phyloP scores from a whole-genome alignment of 2,797 vertebrate species.

The Prunella strophiata region DNA sequence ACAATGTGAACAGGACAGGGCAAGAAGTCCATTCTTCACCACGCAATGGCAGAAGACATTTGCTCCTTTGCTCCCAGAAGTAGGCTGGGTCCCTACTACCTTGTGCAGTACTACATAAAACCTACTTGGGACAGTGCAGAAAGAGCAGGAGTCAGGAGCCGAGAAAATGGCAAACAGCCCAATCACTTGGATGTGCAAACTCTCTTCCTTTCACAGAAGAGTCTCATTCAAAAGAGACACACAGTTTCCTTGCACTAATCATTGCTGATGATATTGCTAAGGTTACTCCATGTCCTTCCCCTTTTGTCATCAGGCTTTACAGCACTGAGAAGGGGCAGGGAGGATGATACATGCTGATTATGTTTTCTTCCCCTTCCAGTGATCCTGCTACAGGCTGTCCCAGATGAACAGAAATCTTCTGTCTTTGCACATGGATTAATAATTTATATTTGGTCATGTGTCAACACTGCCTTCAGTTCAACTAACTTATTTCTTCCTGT shows the following conservation, averaged over 20 bases:
- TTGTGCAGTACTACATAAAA: background rate
- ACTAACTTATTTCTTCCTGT: background rate
- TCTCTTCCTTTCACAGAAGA: background rate
- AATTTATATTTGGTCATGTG: background rate
- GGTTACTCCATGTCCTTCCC: fast-evolving
- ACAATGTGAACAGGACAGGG: background rate
- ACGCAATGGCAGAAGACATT: fast-evolving
- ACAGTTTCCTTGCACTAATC: background rate
- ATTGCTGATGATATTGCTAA: background rate
- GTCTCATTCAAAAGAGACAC: background rate
- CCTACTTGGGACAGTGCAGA: background rate
- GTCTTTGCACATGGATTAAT: background rate
- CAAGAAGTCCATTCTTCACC: background rate
- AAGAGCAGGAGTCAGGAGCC: background rate
- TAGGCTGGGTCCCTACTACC: background rate
- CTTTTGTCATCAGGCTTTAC: background rate
- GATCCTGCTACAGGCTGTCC: background rate
- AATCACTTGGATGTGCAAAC: background rate
- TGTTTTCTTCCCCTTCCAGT: background rate
- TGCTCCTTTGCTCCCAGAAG: background rate
- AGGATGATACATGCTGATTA: background rate
- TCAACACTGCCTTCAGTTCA: background rate
- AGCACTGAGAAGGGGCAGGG: no score
- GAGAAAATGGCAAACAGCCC: background rate
- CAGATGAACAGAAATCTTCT: background rate